Evolutionary conservation across 2,888 invertebrate species (phyloP), one percentile per base, ranked within the genome.

Genomic region (Magallana nippona): DNA sequence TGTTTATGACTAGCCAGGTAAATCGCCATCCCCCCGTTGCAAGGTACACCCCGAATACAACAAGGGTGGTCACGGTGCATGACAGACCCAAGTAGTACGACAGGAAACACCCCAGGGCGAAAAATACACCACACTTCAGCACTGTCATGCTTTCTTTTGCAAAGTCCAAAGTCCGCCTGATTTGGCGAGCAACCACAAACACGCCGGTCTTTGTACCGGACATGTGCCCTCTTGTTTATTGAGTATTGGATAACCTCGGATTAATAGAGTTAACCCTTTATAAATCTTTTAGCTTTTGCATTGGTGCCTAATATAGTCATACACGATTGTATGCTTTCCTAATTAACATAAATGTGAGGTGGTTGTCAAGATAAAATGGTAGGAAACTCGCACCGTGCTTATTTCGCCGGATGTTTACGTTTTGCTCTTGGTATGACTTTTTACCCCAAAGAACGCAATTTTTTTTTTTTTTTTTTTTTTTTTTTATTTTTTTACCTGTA

Each of bases 21-120:
- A 91, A 93, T 63, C 82, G 86, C 91, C 91, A 93, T n/a, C 93
- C 93, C 19, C 93, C 93, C 0, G 92, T 92, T 2, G 83, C 87
- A 11, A 92, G 84, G 83, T 93, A 93, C 10, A 88, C 86, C 8
- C 78, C 83, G 79, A 91, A 89, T 13, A 92, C 88, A 10, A 85
- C 79, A 2, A 83, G 80, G 13, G 88, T 85, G 44, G 91, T 89
- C 11, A 89, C 55, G 17, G 83, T 55, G 22, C 88, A 86, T 8
- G 91, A 86, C 82, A 87, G 86, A 2, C 89, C 88, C 0, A 90
- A 83, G 62, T 88, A 89, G 15, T 84, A 84, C 55, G 87, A 87
- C 22, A 92, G 82, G 27, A 89, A 85, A 15, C 85, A 84, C n/a
- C 91, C 91, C 3, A 92, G 84, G 3, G 83, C 83, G 1, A 89